Percentiles rank a stretch among this genome's conserved stretches.
phyloP scores from a whole-genome alignment of 1,140 invertebrate species.

The Orius laevigatus region DNA sequence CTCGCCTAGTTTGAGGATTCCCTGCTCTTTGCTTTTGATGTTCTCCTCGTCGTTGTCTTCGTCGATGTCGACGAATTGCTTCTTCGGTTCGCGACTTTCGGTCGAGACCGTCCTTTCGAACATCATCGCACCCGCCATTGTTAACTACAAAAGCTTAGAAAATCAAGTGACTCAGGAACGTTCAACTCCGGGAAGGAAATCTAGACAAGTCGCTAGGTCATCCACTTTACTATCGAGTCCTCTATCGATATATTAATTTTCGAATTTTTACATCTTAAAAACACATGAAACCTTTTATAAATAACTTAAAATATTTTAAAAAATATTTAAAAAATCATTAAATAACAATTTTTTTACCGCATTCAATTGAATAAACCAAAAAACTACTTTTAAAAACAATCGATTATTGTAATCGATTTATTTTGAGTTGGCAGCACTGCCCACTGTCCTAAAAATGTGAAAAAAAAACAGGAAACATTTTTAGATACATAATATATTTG shows the following conservation, averaged over 20 bases:
- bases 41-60: constrained; percentile 47
- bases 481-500: too few species aligned
- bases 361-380: neutral
- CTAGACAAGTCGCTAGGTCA: constrained; percentile 2
- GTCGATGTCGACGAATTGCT: constrained; percentile 42
- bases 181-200: too few species aligned
- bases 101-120: constrained; percentile 57
- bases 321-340: neutral
- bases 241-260: neutral
- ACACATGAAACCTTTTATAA: neutral
- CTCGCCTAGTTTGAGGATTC: constrained; percentile 74
- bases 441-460: too few species aligned
- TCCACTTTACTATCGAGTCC: neutral
- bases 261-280: neutral
- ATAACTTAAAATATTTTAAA: constrained; percentile 1
- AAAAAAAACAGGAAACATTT: too few species aligned
- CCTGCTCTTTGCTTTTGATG: constrained; percentile 75
- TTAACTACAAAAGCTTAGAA: constrained; percentile 21
- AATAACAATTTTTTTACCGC: neutral
- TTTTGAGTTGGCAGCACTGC: too few species aligned
- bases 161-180: too few species aligned
- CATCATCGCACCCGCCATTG: constrained; percentile 73
- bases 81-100: constrained; percentile 49
- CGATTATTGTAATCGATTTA: too few species aligned
- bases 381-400: neutral